Percentiles rank a stretch among this genome's conserved stretches.
phyloP scores from a whole-genome alignment of 2,888 invertebrate species.

The Chymomyza caudatula region DNA sequence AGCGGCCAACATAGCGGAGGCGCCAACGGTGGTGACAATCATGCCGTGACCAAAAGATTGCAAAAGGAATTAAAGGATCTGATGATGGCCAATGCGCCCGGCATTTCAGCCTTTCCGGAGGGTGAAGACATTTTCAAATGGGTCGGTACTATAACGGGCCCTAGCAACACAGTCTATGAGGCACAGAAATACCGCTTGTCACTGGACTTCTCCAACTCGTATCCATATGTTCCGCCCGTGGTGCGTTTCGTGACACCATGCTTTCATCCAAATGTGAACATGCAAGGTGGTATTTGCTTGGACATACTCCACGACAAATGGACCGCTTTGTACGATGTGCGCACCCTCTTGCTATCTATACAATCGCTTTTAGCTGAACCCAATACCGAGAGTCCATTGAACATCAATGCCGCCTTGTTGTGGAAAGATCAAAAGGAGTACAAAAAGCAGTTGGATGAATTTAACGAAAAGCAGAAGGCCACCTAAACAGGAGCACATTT shows the following conservation, averaged over 20 bases:
- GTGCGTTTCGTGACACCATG: constrained; percentile 95
- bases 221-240: constrained; percentile 94
- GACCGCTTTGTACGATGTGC: constrained; percentile 96
- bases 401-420: constrained; percentile 92
- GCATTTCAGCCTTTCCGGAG: constrained; percentile 97
- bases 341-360: constrained; percentile 94
- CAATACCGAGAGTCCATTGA: constrained; percentile 95
- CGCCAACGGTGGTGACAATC: constrained; percentile 88
- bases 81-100: constrained; percentile 93
- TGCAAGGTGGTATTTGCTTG: constrained; percentile 91
- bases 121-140: constrained; percentile 97
- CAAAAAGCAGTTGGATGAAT: constrained; percentile 87
- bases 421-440: constrained; percentile 92
- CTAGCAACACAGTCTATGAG: constrained; percentile 92
- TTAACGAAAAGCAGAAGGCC: constrained; percentile 83
- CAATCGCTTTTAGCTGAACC: constrained; percentile 96
- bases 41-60: constrained; percentile 93
- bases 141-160: constrained; percentile 95
- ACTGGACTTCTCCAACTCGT: constrained; percentile 94
- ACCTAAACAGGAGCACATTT: constrained; percentile 72
- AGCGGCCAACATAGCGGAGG: constrained; percentile 80
- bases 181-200: constrained; percentile 93
- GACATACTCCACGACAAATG: constrained; percentile 98
- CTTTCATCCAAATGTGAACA: constrained; percentile 97
- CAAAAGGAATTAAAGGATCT: constrained; percentile 93